Conservation (phyloP, 2,113 vertebrate species). For the Hippocampus mohnikei region DNA sequence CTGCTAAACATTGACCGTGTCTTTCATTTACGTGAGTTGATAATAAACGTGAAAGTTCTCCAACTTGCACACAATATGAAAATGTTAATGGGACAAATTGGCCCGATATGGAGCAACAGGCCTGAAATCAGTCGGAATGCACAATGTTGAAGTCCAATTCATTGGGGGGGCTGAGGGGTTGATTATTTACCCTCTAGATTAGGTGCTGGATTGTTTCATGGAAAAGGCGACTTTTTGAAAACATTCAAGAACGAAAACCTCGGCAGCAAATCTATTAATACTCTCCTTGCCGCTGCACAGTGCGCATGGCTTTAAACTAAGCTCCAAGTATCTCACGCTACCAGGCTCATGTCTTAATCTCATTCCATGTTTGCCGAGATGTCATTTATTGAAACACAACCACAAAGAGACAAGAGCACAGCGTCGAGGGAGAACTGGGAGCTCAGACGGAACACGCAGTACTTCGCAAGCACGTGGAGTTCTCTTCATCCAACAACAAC, state of each 20-base stretch:
- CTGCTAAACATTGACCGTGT: conserved; percentile 8
- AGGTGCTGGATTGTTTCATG: not conserved
- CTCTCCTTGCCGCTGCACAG: conserved; percentile 13
- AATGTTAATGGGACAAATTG: not conserved
- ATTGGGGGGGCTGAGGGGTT: not conserved
- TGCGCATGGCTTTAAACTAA: conserved; percentile 25
- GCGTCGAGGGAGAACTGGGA: conserved; percentile 15
- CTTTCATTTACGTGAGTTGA: not conserved
- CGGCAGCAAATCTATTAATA: not conserved
- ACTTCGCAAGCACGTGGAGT: conserved; percentile 29
- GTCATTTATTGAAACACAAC: conserved; percentile 43
- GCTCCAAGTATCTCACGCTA: conserved; percentile 36
- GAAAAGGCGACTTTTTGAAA: not conserved
- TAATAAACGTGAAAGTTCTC: too few relatives aligned
- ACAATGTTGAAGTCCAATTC: not conserved
- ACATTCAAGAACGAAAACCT: not conserved
- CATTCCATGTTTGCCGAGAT: conserved; percentile 52
- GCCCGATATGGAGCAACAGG: not conserved
- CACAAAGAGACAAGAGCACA: conserved; percentile 16
- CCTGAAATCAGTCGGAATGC: not conserved
- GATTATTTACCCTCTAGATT: not conserved
- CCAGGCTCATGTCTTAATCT: conserved; percentile 54
- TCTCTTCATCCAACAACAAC: conserved; percentile 30
- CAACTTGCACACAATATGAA: too few relatives aligned
- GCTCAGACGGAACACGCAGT: conserved; percentile 28